A percentile compares a stretch with the other conserved stretches of the same genome.
Evolutionary conservation across 1,140 invertebrate genomes (phyloP).

Genomic region (Leptonema lineaticorne): DNA sequence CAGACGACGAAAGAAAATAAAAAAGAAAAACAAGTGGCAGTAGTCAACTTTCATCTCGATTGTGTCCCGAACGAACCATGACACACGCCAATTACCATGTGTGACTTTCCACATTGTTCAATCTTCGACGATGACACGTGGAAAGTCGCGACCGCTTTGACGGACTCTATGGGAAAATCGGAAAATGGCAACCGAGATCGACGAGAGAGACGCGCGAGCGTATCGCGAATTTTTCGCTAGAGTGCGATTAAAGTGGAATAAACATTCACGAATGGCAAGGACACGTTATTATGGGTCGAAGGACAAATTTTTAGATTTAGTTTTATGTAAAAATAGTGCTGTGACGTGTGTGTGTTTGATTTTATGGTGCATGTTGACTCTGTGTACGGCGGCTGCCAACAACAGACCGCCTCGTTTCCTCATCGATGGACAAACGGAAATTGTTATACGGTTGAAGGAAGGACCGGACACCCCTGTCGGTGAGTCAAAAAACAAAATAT

Average conservation of each 20-base stretch:
- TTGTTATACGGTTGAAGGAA: conserved; percentile 84
- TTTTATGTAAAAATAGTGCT: background rate
- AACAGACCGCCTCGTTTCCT: conserved; percentile 83
- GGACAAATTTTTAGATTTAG: background rate
- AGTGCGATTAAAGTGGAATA: conserved; percentile 33
- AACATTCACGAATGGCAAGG: background rate
- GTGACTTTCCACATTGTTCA: conserved; percentile 37
- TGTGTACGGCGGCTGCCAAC: conserved; percentile 44
- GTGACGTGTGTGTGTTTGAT: background rate
- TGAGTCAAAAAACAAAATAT: conserved; percentile 58
- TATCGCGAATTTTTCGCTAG: conserved; percentile 29
- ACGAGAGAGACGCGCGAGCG: conserved; percentile 17
- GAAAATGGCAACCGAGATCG: conserved; percentile 2
- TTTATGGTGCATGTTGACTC: background rate
- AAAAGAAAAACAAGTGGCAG: too few species aligned
- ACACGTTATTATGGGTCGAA: background rate
- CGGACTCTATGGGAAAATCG: background rate
- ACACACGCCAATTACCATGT: conserved; percentile 36
- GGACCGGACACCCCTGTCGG: conserved; percentile 81
- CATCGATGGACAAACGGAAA: conserved; percentile 84
- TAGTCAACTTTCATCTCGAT: conserved; percentile 38
- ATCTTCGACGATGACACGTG: background rate
- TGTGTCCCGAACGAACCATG: conserved; percentile 30
- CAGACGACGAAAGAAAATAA: too few species aligned
- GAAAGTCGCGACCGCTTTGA: background rate